Conservation (phyloP, 1,140 invertebrate species). For the Drosophila kohkoa region DNA sequence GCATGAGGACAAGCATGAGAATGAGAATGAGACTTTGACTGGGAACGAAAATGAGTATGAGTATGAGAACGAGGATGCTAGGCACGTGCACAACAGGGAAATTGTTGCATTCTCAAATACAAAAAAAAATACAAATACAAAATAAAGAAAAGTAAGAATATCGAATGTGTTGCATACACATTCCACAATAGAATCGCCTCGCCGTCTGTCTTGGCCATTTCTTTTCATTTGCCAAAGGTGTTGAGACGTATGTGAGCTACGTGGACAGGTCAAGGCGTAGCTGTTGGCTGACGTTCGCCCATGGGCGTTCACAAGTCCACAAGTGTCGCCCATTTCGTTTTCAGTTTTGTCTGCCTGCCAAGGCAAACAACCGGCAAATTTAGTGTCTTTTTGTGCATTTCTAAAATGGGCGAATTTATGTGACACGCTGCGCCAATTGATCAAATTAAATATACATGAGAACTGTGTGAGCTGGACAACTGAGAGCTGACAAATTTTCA, state of each 20-base stretch:
- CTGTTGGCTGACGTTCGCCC: background rate
- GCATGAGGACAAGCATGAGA: slow-evolving; percentile 6
- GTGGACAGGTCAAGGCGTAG: slow-evolving; percentile 49
- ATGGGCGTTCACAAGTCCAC: slow-evolving; percentile 20
- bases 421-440: slow-evolving; percentile 82
- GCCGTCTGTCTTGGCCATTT: slow-evolving; percentile 58
- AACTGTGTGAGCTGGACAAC: slow-evolving; percentile 3
- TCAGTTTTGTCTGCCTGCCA: slow-evolving; percentile 22
- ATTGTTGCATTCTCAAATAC: slow-evolving; percentile 43
- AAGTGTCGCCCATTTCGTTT: slow-evolving; percentile 61
- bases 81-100: slow-evolving; percentile 42
- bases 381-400: slow-evolving; percentile 76
- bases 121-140: too few species aligned
- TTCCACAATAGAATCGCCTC: slow-evolving; percentile 16
- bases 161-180: slow-evolving; percentile 19
- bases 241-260: slow-evolving; percentile 67
- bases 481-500: background rate
- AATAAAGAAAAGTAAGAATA: slow-evolving; percentile 10
- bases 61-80: slow-evolving; percentile 9
- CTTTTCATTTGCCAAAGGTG: slow-evolving; percentile 80
- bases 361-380: slow-evolving; percentile 70
- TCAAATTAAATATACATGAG: slow-evolving; percentile 84
- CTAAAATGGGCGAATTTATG: slow-evolving; percentile 78
- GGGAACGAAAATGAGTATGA: background rate
- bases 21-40: background rate